Evolutionary conservation across 1,140 invertebrate species (phyloP).

Genomic region (Euschistus heros): DNA sequence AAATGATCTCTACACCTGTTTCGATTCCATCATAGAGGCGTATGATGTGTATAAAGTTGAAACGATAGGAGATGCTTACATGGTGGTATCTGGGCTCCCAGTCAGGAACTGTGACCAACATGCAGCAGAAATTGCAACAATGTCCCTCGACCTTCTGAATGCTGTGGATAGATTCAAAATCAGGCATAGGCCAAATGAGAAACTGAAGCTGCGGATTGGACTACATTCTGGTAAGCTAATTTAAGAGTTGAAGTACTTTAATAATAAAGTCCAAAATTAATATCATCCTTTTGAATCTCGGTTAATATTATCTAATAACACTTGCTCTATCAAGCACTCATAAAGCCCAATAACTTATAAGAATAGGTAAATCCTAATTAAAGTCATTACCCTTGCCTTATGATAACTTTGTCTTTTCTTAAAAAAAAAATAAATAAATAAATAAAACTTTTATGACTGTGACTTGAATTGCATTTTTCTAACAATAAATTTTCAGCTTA

Average conservation of each 20-base stretch:
- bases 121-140: slow-evolving; percentile 83
- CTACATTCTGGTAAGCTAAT: slow-evolving; percentile 66
- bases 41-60: slow-evolving; percentile 92
- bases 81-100: slow-evolving; percentile 79
- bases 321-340: too few relatives aligned
- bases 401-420: too few relatives aligned
- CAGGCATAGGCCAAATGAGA: slow-evolving; percentile 70
- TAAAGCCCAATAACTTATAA: too few relatives aligned
- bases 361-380: too few relatives aligned
- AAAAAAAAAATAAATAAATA: too few relatives aligned
- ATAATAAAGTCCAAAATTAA: too few relatives aligned
- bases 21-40: slow-evolving; percentile 80
- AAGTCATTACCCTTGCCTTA: too few relatives aligned
- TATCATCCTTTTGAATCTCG: too few relatives aligned
- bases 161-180: slow-evolving; percentile 79
- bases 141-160: slow-evolving; percentile 76
- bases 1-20: slow-evolving; percentile 87
- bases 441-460: too few relatives aligned
- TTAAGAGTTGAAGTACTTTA: neutral
- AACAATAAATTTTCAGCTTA: too few relatives aligned
- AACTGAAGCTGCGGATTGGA: slow-evolving; percentile 77
- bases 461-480: too few relatives aligned
- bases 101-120: slow-evolving; percentile 68
- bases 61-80: slow-evolving; percentile 83
- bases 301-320: too few relatives aligned